These are phyloP conservation scores for Sarcophaga caerulescens DNA, from an alignment of 2,888 invertebrate genomes.

Conservation along the genomic window DNA sequence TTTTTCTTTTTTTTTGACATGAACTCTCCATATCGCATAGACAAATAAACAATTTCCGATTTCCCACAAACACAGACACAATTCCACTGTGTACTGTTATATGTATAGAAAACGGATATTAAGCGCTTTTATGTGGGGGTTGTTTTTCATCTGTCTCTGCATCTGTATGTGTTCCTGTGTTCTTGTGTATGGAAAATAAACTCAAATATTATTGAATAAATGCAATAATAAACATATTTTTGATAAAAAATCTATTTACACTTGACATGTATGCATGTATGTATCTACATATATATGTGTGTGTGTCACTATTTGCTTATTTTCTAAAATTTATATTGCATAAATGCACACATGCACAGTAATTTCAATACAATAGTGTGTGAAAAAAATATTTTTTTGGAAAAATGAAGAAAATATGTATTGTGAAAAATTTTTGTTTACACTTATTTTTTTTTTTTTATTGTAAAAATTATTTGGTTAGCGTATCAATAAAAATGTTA, in stretches of 20 bases:
- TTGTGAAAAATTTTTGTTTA: neutral
- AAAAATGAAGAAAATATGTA: neutral
- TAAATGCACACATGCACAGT: neutral
- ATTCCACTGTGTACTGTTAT: neutral
- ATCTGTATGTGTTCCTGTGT: neutral
- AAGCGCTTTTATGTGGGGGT: neutral
- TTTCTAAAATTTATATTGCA: neutral
- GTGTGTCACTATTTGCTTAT: neutral
- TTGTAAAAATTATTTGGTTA: neutral
- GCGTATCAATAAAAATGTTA: too few species aligned
- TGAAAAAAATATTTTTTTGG: neutral
- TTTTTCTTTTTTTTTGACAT: conserved; percentile 33
- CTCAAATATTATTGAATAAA: conserved; percentile 8
- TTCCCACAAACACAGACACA: conserved; percentile 23
- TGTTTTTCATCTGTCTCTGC: neutral
- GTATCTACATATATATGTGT: neutral
- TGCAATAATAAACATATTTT: conserved; percentile 60
- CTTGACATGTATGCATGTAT: conserved; percentile 17
- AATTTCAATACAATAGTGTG: neutral
- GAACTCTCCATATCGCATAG: conserved; percentile 55
- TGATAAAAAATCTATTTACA: conserved; percentile 45
- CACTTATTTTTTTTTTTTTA: neutral
- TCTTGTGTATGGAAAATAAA: neutral
- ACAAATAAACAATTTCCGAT: conserved; percentile 68
- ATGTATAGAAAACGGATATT: conserved; percentile 30